Evolutionary conservation across 2,797 vertebrate genomes (phyloP).

Genomic region (Tarsius wallacei): DNA sequence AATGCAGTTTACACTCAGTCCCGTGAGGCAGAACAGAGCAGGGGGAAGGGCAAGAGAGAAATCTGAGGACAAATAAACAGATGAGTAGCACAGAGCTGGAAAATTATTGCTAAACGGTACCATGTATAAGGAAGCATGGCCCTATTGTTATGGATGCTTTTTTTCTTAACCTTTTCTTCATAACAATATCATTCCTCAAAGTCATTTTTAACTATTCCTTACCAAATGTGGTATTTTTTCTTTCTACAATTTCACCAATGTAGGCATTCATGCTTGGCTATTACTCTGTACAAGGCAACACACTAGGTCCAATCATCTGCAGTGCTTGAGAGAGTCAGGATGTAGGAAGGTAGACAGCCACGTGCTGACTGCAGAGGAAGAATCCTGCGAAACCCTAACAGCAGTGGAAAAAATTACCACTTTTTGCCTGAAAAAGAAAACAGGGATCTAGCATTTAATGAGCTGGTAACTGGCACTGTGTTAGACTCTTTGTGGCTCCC

Average conservation of each 20-base stretch:
- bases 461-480: background rate
- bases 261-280: background rate
- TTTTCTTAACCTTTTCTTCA: background rate
- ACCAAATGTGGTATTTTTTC: background rate
- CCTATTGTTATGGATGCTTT: background rate
- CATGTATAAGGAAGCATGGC: background rate
- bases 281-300: background rate
- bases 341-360: background rate
- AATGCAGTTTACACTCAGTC: background rate
- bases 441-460: background rate
- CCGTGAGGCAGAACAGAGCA: background rate
- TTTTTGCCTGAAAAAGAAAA: background rate
- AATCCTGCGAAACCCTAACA: background rate
- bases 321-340: background rate
- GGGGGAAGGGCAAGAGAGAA: background rate
- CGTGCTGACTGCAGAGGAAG: background rate
- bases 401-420: background rate
- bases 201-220: background rate
- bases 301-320: background rate
- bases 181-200: background rate
- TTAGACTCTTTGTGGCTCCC: background rate
- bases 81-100: background rate
- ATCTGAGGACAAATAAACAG: background rate
- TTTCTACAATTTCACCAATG: background rate
- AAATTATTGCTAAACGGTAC: background rate